Base-by-base conservation (phyloP, 2,797 vertebrate genomes). In the Myioborus melanocephalus region DNA sequence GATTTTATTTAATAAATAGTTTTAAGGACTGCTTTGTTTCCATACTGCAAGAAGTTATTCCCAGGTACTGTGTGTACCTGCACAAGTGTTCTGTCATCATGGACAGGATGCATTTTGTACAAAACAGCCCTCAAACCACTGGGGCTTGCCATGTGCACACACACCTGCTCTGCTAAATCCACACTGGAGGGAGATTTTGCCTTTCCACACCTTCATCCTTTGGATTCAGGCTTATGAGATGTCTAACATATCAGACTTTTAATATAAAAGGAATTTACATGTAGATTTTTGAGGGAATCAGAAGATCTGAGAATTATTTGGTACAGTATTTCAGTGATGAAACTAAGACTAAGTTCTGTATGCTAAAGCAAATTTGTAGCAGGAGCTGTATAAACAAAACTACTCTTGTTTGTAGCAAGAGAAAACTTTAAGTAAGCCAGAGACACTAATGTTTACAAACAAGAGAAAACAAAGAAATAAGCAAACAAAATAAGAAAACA, bases 111-210 rank as follows among this genome's bases (percentile, higher is more conserved):
- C 6, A 12, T 65, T 93, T 61, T 57, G 28, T 39, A 34, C 68
- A 35, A 30, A 46, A 13, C 47, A 52, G 35, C 37, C 21, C 60
- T 32, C 50, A 72, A 18, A 52, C 26, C 55, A 28, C 50, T 26
- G 73, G 50, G 52, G 28, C 49, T 83, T 4, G 0, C 39, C 0
- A 0, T 20, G 21, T 66, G 56, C 10, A 47, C 39, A 21, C 53
- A 55, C 24, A 3, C 0, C 20, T 68, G 60, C 81, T 72, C 52
- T 64, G 34, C 34, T 44, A 47, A 52, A 49, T 14, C 21, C n/a
- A 15, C 13, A 1, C 0, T 59, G 47, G 52, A 49, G 21, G 44
- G 30, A 55, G 68, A 32, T 57, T 90, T 90, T 75, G 37, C 55
- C 20, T 64, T 93, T 85, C 18, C 64, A 32, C 22, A n/a, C 27